These are phyloP conservation scores for Thymelicus lineola DNA, from an alignment of 2,888 invertebrate species.

Conservation along the genomic window DNA sequence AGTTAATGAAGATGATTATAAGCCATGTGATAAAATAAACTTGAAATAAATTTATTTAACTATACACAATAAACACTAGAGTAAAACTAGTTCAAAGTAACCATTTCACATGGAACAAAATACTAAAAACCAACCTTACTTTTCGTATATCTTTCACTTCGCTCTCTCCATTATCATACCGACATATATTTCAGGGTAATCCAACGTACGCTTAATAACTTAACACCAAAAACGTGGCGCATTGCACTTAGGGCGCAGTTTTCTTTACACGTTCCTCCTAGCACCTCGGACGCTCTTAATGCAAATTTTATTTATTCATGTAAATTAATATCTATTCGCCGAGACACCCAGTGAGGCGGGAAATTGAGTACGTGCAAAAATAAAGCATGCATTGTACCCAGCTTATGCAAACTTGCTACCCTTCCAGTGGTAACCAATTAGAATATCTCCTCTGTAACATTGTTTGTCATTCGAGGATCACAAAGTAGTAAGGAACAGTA, in stretches of 20 bases:
- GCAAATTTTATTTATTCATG: conserved; percentile 85
- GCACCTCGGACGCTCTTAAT: conserved; percentile 75
- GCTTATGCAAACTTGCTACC: conserved; percentile 70
- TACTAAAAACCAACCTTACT: not conserved
- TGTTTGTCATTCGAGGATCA: conserved; percentile 45
- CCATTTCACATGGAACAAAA: too few relatives aligned
- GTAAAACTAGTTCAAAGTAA: too few relatives aligned
- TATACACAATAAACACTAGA: too few relatives aligned
- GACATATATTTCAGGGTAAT: conserved; percentile 15
- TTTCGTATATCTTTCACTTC: not conserved
- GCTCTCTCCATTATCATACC: conserved; percentile 13
- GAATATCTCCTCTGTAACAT: conserved; percentile 56
- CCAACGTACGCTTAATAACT: conserved; percentile 46
- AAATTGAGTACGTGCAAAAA: conserved; percentile 85
- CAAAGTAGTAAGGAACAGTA: conserved; percentile 19
- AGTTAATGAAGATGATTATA: too few relatives aligned
- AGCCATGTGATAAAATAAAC: too few relatives aligned
- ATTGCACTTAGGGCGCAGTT: conserved; percentile 59
- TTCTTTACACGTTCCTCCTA: conserved; percentile 55
- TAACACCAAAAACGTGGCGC: conserved; percentile 45
- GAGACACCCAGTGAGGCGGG: conserved; percentile 78
- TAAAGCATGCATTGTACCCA: conserved; percentile 63
- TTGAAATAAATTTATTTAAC: too few relatives aligned
- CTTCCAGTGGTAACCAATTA: conserved; percentile 66
- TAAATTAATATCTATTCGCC: conserved; percentile 84